These are phyloP conservation scores for Mus caroli DNA, from an alignment of 2,797 vertebrate species.

Conservation along the genomic window DNA sequence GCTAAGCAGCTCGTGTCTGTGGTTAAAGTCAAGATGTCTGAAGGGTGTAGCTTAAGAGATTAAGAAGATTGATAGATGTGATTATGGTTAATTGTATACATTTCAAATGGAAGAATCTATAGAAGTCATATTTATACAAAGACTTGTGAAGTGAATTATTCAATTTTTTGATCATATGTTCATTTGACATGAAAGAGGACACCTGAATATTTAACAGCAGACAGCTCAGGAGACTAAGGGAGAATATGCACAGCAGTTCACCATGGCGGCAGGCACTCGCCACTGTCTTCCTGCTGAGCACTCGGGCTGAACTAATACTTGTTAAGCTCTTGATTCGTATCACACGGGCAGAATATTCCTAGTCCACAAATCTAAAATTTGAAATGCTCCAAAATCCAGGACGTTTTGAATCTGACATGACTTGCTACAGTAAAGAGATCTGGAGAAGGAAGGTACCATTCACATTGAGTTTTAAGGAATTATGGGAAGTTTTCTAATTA, in stretches of 20 bases:
- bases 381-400: background rate
- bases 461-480: background rate
- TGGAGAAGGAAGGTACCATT: background rate
- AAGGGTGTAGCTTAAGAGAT: constrained; percentile 29
- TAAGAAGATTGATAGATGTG: constrained; percentile 55
- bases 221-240: constrained; percentile 28
- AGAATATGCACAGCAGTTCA: background rate
- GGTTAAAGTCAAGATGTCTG: constrained; percentile 52
- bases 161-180: constrained; percentile 46
- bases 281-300: constrained; percentile 10
- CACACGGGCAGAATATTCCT: background rate
- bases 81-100: constrained; percentile 40
- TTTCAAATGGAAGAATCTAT: background rate
- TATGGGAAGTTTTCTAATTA: constrained; percentile 16
- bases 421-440: background rate
- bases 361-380: background rate
- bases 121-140: background rate
- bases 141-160: constrained; percentile 24
- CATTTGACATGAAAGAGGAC: constrained; percentile 41
- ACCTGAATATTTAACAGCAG: constrained; percentile 23
- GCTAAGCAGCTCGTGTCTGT: background rate
- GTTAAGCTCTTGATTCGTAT: background rate
- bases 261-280: background rate
- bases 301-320: background rate
- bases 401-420: background rate